Evolutionary conservation across 30 jellyfish, hydroid and myxozoan genomes (phyloP), one percentile per base, ranked within the genome.

Genomic region (Chironex yamaguchii): DNA sequence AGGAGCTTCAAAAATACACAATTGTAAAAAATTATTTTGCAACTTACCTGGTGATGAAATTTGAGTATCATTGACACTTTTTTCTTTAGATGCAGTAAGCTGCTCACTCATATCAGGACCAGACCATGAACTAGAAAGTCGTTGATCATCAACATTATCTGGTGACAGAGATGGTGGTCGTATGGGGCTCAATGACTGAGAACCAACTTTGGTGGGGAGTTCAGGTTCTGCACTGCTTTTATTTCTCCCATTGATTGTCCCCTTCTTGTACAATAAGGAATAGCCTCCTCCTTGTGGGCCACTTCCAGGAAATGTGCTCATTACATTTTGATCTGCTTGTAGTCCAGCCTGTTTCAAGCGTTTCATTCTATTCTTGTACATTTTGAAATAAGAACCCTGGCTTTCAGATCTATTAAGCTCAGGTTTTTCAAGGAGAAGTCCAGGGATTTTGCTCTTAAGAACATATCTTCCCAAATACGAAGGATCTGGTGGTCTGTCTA

Each of bases 291-390:
- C 17, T 17, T 9, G 17, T 17, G 9, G 58, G 13, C 29, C 58
- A 68, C 11, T 64, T 78, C 89, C 73, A 20, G 83, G 2, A 1
- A 85, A 69, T 0, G 84, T 75, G 25, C 67, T 76, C 67, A 91
- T 67, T 90, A 84, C 84, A 9, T 71, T 34, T 31, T 72, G 29
- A 35, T 93, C 97, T n/a, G 98, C 98, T 80, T 88, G 96, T 74
- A 93, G 64, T 20, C 98, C 98, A 13, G 98, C 98, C 30, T 90
- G 97, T 74, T 93, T 93, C n/a, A 93, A 6, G 67, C 76, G 82
- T 54, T 91, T 88, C 97, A 93, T 93, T 52, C 89, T 87, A 25
- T 76, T 90, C 64, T 93, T 93, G 89, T 93, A 89, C 90, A 93
- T 73, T 73, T 87, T 96, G 64, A 88, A 93, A 42, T 88, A 88